phyloP scores from a whole-genome alignment of 1,140 invertebrate genomes.

The Aphelenchoides fujianensis region DNA sequence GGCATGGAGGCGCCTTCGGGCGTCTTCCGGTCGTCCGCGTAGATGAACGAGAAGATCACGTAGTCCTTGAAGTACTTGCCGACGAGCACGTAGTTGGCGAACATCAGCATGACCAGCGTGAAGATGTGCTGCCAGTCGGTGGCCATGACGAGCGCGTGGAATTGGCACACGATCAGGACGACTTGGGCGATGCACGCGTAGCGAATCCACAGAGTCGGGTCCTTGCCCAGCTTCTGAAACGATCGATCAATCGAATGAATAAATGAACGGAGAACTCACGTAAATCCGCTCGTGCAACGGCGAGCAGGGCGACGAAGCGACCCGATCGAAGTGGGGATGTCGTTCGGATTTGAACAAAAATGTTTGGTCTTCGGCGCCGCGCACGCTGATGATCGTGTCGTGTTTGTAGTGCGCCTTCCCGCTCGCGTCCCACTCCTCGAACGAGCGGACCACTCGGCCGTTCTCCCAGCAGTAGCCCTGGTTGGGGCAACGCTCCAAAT shows the following conservation, averaged over 20 bases:
- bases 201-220: conserved; percentile 77
- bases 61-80: conserved; percentile 76
- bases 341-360: background rate
- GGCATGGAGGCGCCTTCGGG: background rate
- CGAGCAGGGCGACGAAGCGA: conserved; percentile 67
- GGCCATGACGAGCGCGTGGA: conserved; percentile 74
- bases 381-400: conserved; percentile 14
- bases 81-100: conserved; percentile 84
- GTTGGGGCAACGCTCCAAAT: background rate
- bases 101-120: conserved; percentile 77
- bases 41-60: conserved; percentile 5
- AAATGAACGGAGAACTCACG: conserved; percentile 67
- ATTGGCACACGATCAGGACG: conserved; percentile 71
- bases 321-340: conserved; percentile 18
- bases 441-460: background rate
- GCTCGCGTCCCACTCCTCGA: background rate
- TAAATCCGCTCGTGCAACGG: conserved; percentile 77
- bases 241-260: background rate
- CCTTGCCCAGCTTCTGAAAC: conserved; percentile 77
- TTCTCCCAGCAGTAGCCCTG: background rate
- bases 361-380: background rate
- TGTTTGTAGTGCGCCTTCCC: background rate
- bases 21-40: background rate
- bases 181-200: conserved; percentile 68
- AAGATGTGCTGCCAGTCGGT: conserved; percentile 86